These are phyloP conservation scores for Lepidurus arcticus DNA, from an alignment of 1,140 invertebrate species.

Conservation along the genomic window DNA sequence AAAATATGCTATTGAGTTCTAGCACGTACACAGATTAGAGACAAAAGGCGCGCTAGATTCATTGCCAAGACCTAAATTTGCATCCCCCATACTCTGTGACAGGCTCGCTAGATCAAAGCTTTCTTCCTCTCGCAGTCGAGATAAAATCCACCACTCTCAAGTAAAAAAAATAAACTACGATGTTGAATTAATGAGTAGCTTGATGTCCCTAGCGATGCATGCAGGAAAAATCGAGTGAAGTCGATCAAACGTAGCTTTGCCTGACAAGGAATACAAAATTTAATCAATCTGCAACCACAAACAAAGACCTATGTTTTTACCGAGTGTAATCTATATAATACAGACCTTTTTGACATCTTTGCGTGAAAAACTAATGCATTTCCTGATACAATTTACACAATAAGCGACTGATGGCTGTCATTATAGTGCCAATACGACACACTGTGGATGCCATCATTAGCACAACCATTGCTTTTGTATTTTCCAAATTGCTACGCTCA, in stretches of 20 bases:
- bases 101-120: constrained; percentile 8
- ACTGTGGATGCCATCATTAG: too few relatives aligned
- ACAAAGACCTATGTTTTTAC: neutral
- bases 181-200: neutral
- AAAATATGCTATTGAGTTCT: neutral
- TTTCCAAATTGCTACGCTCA: too few relatives aligned
- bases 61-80: constrained; percentile 18
- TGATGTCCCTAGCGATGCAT: neutral
- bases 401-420: too few relatives aligned
- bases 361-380: too few relatives aligned
- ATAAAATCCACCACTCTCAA: neutral
- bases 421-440: too few relatives aligned
- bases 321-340: too few relatives aligned
- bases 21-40: neutral
- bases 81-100: neutral
- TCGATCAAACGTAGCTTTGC: neutral
- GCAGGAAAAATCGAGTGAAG: neutral
- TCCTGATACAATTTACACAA: too few relatives aligned
- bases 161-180: neutral
- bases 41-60: neutral
- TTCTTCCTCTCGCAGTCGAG: neutral
- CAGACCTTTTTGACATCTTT: too few relatives aligned
- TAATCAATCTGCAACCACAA: neutral
- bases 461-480: too few relatives aligned
- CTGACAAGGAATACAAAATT: neutral